Conservation (phyloP, 2,888 invertebrate species). For the Mesoligia furuncula region DNA sequence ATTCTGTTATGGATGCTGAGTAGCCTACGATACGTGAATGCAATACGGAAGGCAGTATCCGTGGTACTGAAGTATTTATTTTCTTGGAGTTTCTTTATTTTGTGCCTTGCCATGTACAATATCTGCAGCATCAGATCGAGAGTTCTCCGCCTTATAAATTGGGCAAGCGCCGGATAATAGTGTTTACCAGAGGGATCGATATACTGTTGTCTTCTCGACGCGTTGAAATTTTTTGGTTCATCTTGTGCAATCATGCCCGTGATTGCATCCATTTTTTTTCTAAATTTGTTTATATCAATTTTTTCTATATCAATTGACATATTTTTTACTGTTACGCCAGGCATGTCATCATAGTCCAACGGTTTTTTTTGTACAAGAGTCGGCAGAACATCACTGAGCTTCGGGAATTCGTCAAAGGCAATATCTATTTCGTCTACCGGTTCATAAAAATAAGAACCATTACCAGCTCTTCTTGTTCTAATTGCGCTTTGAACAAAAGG, state of each 20-base stretch:
- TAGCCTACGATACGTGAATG: conserved; percentile 16
- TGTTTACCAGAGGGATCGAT: rapidly evolving
- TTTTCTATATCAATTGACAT: conserved; percentile 48
- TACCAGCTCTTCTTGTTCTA: not conserved
- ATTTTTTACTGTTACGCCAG: conserved; percentile 26
- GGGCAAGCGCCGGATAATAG: rapidly evolving
- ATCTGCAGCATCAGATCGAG: conserved; percentile 46
- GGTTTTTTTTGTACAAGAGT: conserved; percentile 35
- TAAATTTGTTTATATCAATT: conserved; percentile 42
- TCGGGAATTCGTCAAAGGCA: conserved; percentile 41
- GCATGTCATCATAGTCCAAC: not conserved
- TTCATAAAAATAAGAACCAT: not conserved
- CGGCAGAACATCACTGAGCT: conserved; percentile 43
- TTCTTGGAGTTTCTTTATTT: conserved; percentile 5
- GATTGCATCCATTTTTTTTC: conserved; percentile 38
- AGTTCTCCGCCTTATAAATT: not conserved
- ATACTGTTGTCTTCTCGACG: conserved; percentile 34
- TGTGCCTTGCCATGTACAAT: conserved; percentile 53
- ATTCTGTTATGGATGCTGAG: not conserved
- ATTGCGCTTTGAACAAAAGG: conserved; percentile 11
- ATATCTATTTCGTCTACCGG: conserved; percentile 8
- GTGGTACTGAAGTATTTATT: conserved; percentile 10
- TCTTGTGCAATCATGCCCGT: conserved; percentile 16
- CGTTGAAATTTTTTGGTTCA: conserved; percentile 8
- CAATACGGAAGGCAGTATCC: conserved; percentile 40